Evolutionary conservation across 2,888 invertebrate genomes (phyloP).

Genomic region (Cephalotes varians): DNA sequence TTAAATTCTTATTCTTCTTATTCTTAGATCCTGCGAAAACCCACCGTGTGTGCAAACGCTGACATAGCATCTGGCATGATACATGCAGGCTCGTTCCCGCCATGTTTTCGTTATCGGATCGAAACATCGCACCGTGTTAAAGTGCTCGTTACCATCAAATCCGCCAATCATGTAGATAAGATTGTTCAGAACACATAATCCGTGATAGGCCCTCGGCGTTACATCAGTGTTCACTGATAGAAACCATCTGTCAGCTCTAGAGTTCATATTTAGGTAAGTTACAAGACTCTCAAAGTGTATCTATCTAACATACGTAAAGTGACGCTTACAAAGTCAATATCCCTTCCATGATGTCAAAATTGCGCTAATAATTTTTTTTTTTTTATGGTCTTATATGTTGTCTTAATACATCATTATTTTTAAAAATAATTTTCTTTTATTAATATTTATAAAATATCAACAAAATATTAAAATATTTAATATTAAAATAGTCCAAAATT

Average conservation of each 20-base stretch:
- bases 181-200: constrained; percentile 90
- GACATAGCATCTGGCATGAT: constrained; percentile 92
- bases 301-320: not conserved
- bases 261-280: constrained; percentile 62
- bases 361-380: too few species aligned
- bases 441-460: not conserved
- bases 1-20: not conserved
- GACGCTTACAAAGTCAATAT: not conserved
- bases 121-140: constrained; percentile 93
- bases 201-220: constrained; percentile 92
- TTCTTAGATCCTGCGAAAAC: constrained; percentile 61
- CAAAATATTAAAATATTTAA: not conserved
- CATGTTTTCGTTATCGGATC: constrained; percentile 92
- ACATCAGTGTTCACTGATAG: constrained; percentile 89
- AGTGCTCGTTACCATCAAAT: constrained; percentile 92
- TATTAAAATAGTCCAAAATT: not conserved
- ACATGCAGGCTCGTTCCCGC: constrained; percentile 93
- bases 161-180: constrained; percentile 94
- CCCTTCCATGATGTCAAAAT: not conserved
- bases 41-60: constrained; percentile 90
- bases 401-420: not conserved
- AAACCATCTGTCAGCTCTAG: constrained; percentile 92
- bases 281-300: constrained; percentile 2
- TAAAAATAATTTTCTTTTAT: not conserved
- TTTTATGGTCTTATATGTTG: not conserved